phyloP scores from a whole-genome alignment of 1,140 invertebrate species.

The Hyles euphorbiae region DNA sequence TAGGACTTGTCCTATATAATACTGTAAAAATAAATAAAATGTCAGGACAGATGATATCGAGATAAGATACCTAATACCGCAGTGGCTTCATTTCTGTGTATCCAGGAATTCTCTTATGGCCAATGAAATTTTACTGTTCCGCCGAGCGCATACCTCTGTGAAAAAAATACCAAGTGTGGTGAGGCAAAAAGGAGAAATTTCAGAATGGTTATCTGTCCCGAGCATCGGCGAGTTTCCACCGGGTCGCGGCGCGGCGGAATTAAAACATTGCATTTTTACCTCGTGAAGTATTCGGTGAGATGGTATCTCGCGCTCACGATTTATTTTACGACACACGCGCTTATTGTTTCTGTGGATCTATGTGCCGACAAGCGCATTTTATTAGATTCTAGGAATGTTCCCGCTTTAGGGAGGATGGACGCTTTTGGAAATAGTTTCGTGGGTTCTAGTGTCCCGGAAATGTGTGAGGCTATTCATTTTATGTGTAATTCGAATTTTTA shows the following conservation, averaged over 20 bases:
- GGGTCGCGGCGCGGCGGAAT: constrained; percentile 29
- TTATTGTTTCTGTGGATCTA: background rate
- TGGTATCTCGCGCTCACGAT: constrained; percentile 42
- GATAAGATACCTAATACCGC: constrained; percentile 7
- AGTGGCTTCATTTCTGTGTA: constrained; percentile 36
- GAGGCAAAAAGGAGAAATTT: constrained; percentile 26
- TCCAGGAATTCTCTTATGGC: constrained; percentile 32
- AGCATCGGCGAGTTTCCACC: constrained; percentile 21
- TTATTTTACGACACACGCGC: constrained; percentile 37
- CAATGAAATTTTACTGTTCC: constrained; percentile 43
- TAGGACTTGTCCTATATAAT: too few relatives aligned
- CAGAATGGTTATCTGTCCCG: constrained; percentile 31
- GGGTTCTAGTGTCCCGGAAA: too few relatives aligned
- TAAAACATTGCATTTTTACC: constrained; percentile 63
- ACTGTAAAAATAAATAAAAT: too few relatives aligned
- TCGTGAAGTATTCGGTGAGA: constrained; percentile 26
- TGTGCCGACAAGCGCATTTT: too few relatives aligned
- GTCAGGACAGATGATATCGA: background rate
- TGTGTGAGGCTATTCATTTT: too few relatives aligned
- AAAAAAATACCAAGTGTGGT: constrained; percentile 11
- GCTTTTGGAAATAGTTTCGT: too few relatives aligned
- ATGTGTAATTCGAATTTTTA: too few relatives aligned
- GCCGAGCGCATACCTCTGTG: constrained; percentile 30
- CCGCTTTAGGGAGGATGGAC: too few relatives aligned
- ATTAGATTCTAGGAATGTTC: too few relatives aligned